These are phyloP conservation scores for Eupristina koningsbergeri DNA, from an alignment of 1,140 invertebrate species.

Conservation along the genomic window DNA sequence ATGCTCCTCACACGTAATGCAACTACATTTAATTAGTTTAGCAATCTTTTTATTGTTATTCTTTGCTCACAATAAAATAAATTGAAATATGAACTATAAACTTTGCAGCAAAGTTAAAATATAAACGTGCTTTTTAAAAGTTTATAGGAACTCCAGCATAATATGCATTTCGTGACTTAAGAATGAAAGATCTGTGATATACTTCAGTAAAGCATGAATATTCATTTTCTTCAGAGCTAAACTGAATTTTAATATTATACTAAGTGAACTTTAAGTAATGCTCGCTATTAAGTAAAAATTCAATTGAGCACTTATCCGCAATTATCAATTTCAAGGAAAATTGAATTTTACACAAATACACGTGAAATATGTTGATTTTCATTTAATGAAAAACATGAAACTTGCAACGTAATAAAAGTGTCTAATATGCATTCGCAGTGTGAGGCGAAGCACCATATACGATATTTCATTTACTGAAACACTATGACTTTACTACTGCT, in stretches of 20 bases:
- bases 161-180: constrained; percentile 16
- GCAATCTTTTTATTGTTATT: not conserved
- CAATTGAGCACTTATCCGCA: not conserved
- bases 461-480: not conserved
- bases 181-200: not conserved
- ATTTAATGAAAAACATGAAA: not conserved
- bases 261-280: not conserved
- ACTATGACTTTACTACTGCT: not conserved
- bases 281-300: not conserved
- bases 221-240: constrained; percentile 1
- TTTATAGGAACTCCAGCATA: not conserved
- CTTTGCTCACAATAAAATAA: not conserved
- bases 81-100: not conserved
- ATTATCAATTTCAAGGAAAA: not conserved
- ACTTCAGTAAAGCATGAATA: not conserved
- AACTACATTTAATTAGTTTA: not conserved
- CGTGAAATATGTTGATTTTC: not conserved
- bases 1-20: not conserved
- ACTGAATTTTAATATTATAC: not conserved
- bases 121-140: not conserved
- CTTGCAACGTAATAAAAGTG: not conserved
- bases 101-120: not conserved
- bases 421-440: not conserved
- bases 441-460: no score
- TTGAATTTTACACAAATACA: not conserved